These are phyloP conservation scores for Neelides folsomi DNA, from an alignment of 2,888 invertebrate species.

Conservation along the genomic window DNA sequence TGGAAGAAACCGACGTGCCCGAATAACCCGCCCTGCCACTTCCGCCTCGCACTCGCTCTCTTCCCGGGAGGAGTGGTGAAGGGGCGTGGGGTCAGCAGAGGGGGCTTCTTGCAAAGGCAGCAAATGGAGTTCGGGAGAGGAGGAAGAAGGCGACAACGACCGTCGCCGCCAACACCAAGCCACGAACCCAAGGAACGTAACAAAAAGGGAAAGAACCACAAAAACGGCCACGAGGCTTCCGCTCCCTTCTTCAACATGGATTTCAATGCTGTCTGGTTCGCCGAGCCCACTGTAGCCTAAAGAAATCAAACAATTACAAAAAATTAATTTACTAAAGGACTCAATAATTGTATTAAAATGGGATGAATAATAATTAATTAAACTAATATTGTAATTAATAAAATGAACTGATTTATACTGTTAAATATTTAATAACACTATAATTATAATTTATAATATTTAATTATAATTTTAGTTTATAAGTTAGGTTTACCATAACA, in stretches of 20 bases:
- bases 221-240: conserved; percentile 61
- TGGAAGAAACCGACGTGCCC: conserved; percentile 10
- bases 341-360: no score
- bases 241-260: conserved; percentile 2
- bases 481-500: conserved; percentile 17
- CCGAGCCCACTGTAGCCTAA: background rate
- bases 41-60: conserved; percentile 16
- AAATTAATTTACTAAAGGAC: no score
- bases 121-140: conserved; percentile 18
- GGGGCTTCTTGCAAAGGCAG: conserved; percentile 17
- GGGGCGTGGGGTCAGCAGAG: conserved; percentile 17
- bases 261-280: background rate
- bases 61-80: conserved; percentile 16
- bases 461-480: no score
- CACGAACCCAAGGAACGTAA: conserved; percentile 63
- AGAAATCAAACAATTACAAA: background rate
- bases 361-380: no score
- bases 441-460: background rate
- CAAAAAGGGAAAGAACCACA: conserved; percentile 68
- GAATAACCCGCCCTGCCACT: conserved; percentile 9
- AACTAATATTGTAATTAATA: no score
- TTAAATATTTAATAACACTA: background rate
- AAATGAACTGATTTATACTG: background rate
- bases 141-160: conserved; percentile 26
- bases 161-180: conserved; percentile 67